Base-by-base conservation (phyloP, 2,797 vertebrate genomes). In the Pseudochaenichthys georgianus region DNA sequence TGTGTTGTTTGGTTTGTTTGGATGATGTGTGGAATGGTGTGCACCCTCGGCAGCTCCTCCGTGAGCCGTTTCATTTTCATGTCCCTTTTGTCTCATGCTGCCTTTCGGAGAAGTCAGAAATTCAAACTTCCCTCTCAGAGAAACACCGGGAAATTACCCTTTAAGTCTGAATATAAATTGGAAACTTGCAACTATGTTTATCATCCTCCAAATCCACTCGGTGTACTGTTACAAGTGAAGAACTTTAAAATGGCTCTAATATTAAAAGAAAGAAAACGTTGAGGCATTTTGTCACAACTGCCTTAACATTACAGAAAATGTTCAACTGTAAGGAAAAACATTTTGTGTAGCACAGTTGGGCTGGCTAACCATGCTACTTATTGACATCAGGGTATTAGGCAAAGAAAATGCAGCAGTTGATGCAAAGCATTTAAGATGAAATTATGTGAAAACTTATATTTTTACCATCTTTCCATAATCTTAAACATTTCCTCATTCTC, bases 1-100 rank as follows among this genome's bases (percentile, higher is more conserved):
- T 88, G 28, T 89, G 89, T 83, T 69, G 75, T 87, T 19, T 63
- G 23, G 70, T 84, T 88, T 83, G 77, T 88, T 69, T 87, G 83
- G 73, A 74, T 69, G 79, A 69, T 66, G 60, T 81, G 82, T 84
- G 77, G 64, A 77, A 59, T 60, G 64, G 66, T 67, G 78, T 70
- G 54, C 64, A 23, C 38, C 69, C 9, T 52, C 54, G 57, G 65
- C 59, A 60, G 57, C 77, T 82, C 77, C 64, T 81, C 34, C 8
- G 28, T 28, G 12, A 78, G 50, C 65, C 10, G 2, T 47, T 47
- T 64, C n/a, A 38, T 80, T 70, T 70, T 67, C 54, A 46, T 6
- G 42, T 78, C n/a, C 6, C 43, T 70, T 84, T 78, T 42, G 63
- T 82, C 63, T 83, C 9, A 23, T 46, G 66, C 75, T 80, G 70